These are phyloP conservation scores for Brachionus paranguensis DNA, from an alignment of 1,140 invertebrate species.

Conservation along the genomic window DNA sequence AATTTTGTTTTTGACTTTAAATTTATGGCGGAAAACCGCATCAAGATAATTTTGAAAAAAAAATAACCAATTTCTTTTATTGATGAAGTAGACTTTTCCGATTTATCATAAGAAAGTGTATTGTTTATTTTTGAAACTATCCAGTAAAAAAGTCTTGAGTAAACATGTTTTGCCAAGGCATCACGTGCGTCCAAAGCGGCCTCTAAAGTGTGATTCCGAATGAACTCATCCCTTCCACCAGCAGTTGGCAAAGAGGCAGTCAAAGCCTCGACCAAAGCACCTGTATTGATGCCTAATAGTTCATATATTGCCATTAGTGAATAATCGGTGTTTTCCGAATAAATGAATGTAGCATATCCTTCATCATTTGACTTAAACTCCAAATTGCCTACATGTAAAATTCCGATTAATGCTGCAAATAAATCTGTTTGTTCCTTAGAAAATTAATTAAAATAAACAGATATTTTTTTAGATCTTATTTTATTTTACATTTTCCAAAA, in stretches of 20 bases:
- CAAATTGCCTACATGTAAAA: conserved; percentile 51
- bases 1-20: too few species aligned
- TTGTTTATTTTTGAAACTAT: conserved; percentile 61
- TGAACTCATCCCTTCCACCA: conserved; percentile 43
- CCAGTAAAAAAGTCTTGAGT: conserved; percentile 66
- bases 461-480: background rate
- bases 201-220: conserved; percentile 55
- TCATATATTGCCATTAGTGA: conserved; percentile 10
- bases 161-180: conserved; percentile 67
- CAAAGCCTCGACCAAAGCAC: conserved; percentile 41
- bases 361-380: conserved; percentile 47
- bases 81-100: conserved; percentile 43
- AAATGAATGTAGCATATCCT: conserved; percentile 44
- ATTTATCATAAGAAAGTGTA: conserved; percentile 60
- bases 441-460: background rate
- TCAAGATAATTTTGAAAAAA: background rate
- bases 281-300: conserved; percentile 15
- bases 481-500: conserved; percentile 49
- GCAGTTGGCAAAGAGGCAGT: conserved; percentile 43
- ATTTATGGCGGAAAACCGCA: too few species aligned
- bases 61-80: background rate
- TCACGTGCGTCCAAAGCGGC: conserved; percentile 66
- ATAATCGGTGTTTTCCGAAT: conserved; percentile 40
- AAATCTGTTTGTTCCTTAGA: conserved; percentile 49
- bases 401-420: conserved; percentile 48